A percentile compares a stretch with the other conserved stretches of the same genome.
Conservation (phyloP, 2,113 vertebrate species). For the Esox niger region DNA sequence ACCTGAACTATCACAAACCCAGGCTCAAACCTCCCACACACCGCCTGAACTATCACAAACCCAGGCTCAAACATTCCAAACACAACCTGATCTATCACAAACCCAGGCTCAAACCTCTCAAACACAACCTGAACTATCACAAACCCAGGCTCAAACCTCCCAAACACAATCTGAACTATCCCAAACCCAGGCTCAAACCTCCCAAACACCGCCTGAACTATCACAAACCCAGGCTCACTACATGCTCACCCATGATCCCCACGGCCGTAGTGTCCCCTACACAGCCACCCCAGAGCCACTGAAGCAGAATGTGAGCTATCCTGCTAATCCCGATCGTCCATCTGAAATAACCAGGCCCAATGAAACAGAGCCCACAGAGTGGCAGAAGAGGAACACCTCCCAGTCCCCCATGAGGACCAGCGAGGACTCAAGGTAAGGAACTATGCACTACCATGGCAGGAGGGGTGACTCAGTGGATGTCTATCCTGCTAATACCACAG, state of each 20-base stretch:
- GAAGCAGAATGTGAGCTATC: slow-evolving; percentile 40
- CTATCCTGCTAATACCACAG: neutral
- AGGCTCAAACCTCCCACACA: slow-evolving; percentile 2
- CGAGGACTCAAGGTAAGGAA: slow-evolving; percentile 60
- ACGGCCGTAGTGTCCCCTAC: slow-evolving; percentile 14
- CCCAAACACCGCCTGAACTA: slow-evolving; percentile 4
- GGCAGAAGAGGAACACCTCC: slow-evolving; percentile 69
- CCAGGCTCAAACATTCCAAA: slow-evolving; percentile 7
- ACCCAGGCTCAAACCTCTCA: slow-evolving; percentile 6
- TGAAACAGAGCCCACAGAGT: slow-evolving; percentile 50
- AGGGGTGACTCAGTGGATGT: neutral
- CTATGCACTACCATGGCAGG: neutral
- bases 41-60: slow-evolving; percentile 6
- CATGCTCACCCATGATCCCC: slow-evolving; percentile 1
- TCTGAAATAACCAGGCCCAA: slow-evolving; percentile 30
- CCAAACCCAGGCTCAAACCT: slow-evolving; percentile 16
- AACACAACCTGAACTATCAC: slow-evolving; percentile 1
- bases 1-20: too few relatives aligned
- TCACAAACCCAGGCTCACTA: neutral
- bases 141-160: slow-evolving; percentile 15
- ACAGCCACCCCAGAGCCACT: slow-evolving; percentile 27
- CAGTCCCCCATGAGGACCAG: slow-evolving; percentile 70
- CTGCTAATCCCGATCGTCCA: slow-evolving; percentile 20
- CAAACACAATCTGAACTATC: neutral
- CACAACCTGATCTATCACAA: too few relatives aligned